phyloP scores from a whole-genome alignment of 2,113 vertebrate species.

The Eolophus roseicapilla region DNA sequence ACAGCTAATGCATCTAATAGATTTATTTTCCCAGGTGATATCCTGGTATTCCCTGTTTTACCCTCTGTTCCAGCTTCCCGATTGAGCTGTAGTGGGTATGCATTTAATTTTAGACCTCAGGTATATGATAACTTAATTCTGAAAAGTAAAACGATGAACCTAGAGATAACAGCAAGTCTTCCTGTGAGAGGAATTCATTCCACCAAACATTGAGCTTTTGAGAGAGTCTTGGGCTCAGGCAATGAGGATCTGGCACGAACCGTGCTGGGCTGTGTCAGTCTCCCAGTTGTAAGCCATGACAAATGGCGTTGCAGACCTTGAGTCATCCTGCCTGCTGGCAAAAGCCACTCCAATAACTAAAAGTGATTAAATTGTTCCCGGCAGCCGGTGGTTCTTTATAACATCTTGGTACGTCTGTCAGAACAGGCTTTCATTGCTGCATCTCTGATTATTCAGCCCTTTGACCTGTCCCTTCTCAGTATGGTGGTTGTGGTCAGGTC shows the following conservation, averaged over 20 bases:
- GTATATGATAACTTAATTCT: background rate
- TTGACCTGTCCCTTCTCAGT: background rate
- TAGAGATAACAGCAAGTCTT: background rate
- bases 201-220: background rate
- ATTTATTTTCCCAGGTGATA: background rate
- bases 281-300: background rate
- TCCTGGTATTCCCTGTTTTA: background rate
- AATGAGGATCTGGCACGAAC: background rate
- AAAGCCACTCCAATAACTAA: background rate
- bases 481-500: background rate
- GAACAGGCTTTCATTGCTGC: background rate
- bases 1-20: background rate
- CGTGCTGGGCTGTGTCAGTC: background rate
- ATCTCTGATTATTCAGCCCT: background rate
- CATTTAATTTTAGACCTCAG: background rate
- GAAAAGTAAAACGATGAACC: background rate
- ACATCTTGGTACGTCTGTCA: background rate
- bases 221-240: background rate
- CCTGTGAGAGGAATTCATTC: background rate
- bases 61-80: background rate
- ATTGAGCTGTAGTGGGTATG: background rate
- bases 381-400: background rate
- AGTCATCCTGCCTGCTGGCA: background rate
- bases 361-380: background rate
- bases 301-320: background rate